A percentile compares a stretch with the other conserved stretches of the same genome.
Evolutionary conservation across 2,888 invertebrate genomes (phyloP).

Genomic region (Campoletis raptor): DNA sequence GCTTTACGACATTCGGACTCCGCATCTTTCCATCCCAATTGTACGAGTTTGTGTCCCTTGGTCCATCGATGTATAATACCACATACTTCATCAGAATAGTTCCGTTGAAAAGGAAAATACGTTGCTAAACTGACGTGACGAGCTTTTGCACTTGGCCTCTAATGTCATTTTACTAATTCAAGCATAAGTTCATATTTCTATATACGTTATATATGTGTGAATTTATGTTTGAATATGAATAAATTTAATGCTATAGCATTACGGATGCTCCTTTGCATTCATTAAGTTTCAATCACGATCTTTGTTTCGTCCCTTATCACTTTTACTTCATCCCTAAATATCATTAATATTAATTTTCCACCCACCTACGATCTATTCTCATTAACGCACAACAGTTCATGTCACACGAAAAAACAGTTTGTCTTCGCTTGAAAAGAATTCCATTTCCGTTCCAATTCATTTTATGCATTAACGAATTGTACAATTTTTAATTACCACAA

Average conservation of each 20-base stretch:
- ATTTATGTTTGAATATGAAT: not conserved
- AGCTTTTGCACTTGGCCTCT: conserved; percentile 64
- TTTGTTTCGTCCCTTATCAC: conserved; percentile 14
- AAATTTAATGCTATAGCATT: not conserved
- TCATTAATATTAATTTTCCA: conserved; percentile 30
- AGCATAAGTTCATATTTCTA: not conserved
- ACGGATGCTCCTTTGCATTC: not conserved
- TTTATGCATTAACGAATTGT: not conserved
- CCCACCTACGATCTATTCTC: not conserved
- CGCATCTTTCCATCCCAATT: conserved; percentile 4
- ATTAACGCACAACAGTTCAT: not conserved
- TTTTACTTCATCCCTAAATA: not conserved
- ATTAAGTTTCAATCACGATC: conserved; percentile 36
- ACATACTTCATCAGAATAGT: not conserved
- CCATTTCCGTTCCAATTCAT: conserved; percentile 3
- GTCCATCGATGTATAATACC: conserved; percentile 30
- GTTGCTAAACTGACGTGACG: conserved; percentile 53
- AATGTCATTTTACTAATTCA: conserved; percentile 28
- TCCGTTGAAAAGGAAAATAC: not conserved
- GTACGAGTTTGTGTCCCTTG: conserved; percentile 3
- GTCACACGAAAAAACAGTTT: not conserved
- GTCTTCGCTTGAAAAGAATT: conserved; percentile 2
- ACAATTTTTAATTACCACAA: no score
- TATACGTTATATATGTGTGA: not conserved
- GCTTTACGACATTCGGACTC: conserved; percentile 3